A percentile compares a stretch with the other conserved stretches of the same genome.
These are phyloP conservation scores for Ennomos fuscantarius DNA, from an alignment of 2,888 invertebrate species.

Conservation along the genomic window DNA sequence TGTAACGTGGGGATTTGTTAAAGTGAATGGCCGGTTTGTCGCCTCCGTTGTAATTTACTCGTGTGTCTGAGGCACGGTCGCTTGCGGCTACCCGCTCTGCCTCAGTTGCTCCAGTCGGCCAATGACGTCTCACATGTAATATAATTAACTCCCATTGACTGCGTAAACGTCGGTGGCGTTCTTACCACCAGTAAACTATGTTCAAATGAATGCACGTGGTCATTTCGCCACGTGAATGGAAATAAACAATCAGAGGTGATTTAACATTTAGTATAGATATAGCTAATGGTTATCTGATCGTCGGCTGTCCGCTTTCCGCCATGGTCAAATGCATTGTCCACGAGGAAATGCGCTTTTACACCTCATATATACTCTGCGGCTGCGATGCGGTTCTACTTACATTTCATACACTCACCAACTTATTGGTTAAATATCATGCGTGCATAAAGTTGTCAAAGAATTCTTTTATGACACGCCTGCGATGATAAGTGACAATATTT, in stretches of 20 bases:
- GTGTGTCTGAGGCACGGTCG: slow-evolving; percentile 52
- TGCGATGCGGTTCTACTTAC: slow-evolving; percentile 45
- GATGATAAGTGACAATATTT: slow-evolving; percentile 35
- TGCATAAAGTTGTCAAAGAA: too few species aligned
- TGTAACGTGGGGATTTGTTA: slow-evolving; percentile 62
- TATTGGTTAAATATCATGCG: slow-evolving; percentile 4
- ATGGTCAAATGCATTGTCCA: slow-evolving; percentile 55
- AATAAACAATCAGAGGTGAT: slow-evolving; percentile 35
- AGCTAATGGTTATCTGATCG: slow-evolving; percentile 6
- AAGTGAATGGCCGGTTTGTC: slow-evolving; percentile 64
- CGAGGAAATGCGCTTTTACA: slow-evolving; percentile 61
- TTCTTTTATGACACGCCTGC: slow-evolving; percentile 12
- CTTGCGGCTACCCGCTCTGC: slow-evolving; percentile 48
- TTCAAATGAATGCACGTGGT: slow-evolving; percentile 52
- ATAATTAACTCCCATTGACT: slow-evolving; percentile 73
- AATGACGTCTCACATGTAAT: slow-evolving; percentile 64
- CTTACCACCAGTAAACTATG: slow-evolving; percentile 53
- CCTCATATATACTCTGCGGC: slow-evolving; percentile 48
- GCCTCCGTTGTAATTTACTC: slow-evolving; percentile 66
- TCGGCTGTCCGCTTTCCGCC: slow-evolving; percentile 44
- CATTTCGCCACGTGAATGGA: slow-evolving; percentile 42
- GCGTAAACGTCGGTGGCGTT: slow-evolving; percentile 53
- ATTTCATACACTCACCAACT: slow-evolving; percentile 40
- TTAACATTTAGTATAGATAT: slow-evolving; percentile 18
- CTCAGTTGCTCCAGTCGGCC: slow-evolving; percentile 44